phyloP scores from a whole-genome alignment of 1,140 invertebrate species.

The Streblospio benedicti region DNA sequence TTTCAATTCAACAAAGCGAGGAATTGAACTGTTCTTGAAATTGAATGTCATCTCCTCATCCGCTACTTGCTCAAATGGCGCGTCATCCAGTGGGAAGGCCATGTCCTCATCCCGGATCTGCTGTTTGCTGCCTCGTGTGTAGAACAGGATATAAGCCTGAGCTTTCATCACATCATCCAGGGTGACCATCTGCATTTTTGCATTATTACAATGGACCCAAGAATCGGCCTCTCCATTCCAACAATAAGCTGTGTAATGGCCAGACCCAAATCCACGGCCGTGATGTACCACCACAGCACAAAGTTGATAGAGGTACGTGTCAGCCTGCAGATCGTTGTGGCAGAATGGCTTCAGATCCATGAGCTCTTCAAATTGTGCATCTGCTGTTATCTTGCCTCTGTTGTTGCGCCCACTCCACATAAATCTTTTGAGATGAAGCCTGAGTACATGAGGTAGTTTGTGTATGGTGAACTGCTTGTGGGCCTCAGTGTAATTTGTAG shows the following conservation, averaged over 20 bases:
- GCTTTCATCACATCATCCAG: slow-evolving; percentile 27
- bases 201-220: slow-evolving; percentile 37
- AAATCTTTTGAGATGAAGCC: slow-evolving; percentile 35
- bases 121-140: slow-evolving; percentile 17
- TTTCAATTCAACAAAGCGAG: neutral
- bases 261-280: slow-evolving; percentile 34
- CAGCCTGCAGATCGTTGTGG: neutral
- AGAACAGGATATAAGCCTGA: slow-evolving; percentile 37
- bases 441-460: slow-evolving; percentile 28
- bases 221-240: slow-evolving; percentile 32
- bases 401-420: slow-evolving; percentile 34
- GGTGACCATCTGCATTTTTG: slow-evolving; percentile 23
- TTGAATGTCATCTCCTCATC: slow-evolving; percentile 28
- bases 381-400: slow-evolving; percentile 32
- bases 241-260: slow-evolving; percentile 35
- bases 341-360: slow-evolving; percentile 32
- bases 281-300: slow-evolving; percentile 35
- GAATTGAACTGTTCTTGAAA: slow-evolving; percentile 15
- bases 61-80: slow-evolving; percentile 12
- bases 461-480: slow-evolving; percentile 30
- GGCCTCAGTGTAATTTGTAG: slow-evolving; percentile 25
- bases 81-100: neutral
- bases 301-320: slow-evolving; percentile 21
- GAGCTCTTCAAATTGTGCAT: slow-evolving; percentile 30
- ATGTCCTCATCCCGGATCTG: neutral